Conservation (phyloP, 2,888 invertebrate species). For the Melipona bicolor region DNA sequence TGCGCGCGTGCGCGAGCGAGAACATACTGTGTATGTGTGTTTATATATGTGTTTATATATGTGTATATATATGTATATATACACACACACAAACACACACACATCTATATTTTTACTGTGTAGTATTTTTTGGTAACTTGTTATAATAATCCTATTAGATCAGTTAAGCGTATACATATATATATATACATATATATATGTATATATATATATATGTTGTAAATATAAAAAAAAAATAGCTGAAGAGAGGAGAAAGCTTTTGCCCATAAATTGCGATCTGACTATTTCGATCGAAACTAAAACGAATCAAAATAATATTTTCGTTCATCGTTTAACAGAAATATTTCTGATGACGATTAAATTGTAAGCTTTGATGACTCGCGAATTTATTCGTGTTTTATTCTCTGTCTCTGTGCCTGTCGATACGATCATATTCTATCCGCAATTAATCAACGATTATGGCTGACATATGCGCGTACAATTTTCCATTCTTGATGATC, state of each 20-base stretch:
- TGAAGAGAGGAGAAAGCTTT: conserved; percentile 40
- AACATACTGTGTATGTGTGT: conserved; percentile 62
- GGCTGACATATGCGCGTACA: conserved; percentile 48
- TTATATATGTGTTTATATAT: conserved; percentile 60
- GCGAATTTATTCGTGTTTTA: conserved; percentile 25
- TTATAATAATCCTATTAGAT: conserved; percentile 71
- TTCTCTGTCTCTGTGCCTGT: conserved; percentile 31
- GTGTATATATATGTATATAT: conserved; percentile 58
- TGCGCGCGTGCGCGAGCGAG: conserved; percentile 23
- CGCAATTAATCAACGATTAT: conserved; percentile 39
- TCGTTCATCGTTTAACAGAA: conserved; percentile 26
- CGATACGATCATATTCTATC: conserved; percentile 21
- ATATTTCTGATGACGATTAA: background rate
- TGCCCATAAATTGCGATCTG: conserved; percentile 29
- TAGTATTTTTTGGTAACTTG: conserved; percentile 82
- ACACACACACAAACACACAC: conserved; percentile 59
- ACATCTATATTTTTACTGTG: conserved; percentile 79
- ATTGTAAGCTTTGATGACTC: conserved; percentile 26
- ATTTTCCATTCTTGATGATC: conserved; percentile 61
- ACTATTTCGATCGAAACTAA: conserved; percentile 31
- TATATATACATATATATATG: background rate
- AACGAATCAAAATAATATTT: conserved; percentile 20
- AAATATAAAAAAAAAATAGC: no score
- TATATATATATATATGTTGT: background rate
- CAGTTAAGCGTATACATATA: conserved; percentile 58